A percentile compares a stretch with the other conserved stretches of the same genome.
Conservation (phyloP, 2,888 invertebrate genomes). For the Sarcophaga rosellei region DNA sequence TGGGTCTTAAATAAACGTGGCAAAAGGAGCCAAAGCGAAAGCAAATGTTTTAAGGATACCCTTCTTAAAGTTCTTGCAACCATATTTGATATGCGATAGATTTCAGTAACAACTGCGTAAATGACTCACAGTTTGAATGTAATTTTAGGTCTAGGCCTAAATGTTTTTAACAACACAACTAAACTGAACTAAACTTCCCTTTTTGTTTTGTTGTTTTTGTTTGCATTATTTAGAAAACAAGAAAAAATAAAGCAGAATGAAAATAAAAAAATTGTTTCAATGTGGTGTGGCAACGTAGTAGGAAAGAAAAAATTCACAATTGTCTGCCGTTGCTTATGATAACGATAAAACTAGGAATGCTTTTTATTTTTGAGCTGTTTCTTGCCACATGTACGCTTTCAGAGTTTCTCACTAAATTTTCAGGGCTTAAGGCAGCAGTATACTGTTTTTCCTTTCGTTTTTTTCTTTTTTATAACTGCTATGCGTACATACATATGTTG, state of each 20-base stretch:
- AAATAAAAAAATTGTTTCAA: neutral
- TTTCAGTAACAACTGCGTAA: slow-evolving; percentile 39
- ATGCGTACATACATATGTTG: slow-evolving; percentile 37
- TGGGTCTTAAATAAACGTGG: slow-evolving; percentile 59
- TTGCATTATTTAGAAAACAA: too few relatives aligned
- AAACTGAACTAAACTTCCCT: too few relatives aligned
- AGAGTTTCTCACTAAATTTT: slow-evolving; percentile 36
- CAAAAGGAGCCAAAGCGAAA: slow-evolving; percentile 31
- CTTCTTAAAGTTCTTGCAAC: slow-evolving; percentile 9
- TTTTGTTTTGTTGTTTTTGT: too few relatives aligned
- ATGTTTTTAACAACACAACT: neutral
- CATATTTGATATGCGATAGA: neutral
- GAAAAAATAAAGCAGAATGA: neutral
- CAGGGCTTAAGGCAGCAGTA: slow-evolving; percentile 17
- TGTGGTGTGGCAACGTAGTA: neutral
- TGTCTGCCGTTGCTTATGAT: slow-evolving; percentile 59
- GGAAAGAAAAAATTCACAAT: slow-evolving; percentile 48
- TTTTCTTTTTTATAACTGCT: slow-evolving; percentile 36
- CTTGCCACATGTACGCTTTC: neutral
- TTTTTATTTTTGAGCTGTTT: slow-evolving; percentile 3
- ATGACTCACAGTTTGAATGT: slow-evolving; percentile 39
- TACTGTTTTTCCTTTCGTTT: neutral
- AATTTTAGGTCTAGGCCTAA: slow-evolving; percentile 29
- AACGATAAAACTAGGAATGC: slow-evolving; percentile 57
- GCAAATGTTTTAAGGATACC: slow-evolving; percentile 45